Conservation (phyloP, 2,113 vertebrate genomes). For the Otis tarda region DNA sequence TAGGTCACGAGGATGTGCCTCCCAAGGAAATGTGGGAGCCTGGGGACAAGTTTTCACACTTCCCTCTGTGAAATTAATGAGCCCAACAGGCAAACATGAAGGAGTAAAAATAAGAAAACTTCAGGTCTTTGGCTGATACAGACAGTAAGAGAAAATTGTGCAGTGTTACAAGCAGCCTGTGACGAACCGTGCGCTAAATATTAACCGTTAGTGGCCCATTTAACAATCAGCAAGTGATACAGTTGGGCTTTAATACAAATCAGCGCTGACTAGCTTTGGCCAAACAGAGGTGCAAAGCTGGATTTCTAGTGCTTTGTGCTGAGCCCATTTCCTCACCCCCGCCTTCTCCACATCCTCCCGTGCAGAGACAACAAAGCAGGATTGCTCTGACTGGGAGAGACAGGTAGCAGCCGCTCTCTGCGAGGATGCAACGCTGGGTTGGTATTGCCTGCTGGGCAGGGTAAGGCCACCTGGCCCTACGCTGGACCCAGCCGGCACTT, state of each 20-base stretch:
- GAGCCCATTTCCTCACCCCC: background rate
- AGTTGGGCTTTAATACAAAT: background rate
- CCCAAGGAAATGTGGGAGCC: background rate
- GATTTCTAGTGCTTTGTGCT: background rate
- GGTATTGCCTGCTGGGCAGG: background rate
- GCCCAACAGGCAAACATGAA: background rate
- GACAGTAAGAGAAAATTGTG: background rate
- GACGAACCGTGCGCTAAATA: background rate
- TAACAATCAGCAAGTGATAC: background rate
- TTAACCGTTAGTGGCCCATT: background rate
- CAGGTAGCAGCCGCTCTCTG: background rate
- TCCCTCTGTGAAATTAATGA: background rate
- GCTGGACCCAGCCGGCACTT: accelerated
- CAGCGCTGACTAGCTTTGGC: background rate
- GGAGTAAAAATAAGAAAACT: background rate
- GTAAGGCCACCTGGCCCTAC: background rate
- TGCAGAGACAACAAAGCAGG: background rate
- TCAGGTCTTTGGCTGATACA: background rate
- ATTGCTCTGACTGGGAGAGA: background rate
- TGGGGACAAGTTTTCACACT: background rate
- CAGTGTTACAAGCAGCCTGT: background rate
- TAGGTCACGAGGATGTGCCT: background rate
- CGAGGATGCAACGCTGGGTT: background rate
- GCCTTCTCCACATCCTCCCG: background rate
- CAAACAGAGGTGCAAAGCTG: background rate